Percentiles rank a stretch among this genome's conserved stretches.
Conservation (phyloP, 2,888 invertebrate species). For the Dryobotodes eremita region DNA sequence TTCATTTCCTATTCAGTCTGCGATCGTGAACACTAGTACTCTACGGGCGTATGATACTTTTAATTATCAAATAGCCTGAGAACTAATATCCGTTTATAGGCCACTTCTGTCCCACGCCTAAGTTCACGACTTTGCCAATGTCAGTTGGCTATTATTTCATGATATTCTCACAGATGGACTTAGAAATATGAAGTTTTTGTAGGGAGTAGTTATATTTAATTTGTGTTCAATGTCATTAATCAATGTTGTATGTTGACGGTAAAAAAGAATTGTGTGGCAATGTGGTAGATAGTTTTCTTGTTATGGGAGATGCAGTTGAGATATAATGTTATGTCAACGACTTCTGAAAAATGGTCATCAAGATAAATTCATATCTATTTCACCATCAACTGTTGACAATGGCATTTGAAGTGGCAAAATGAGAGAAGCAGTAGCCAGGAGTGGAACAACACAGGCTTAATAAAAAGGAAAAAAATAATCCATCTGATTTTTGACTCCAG, state of each 20-base stretch:
- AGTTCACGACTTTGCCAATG: slow-evolving; percentile 62
- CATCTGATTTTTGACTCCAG: not conserved
- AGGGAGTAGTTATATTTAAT: not conserved
- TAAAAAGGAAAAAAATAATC: not conserved
- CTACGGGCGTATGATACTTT: slow-evolving; percentile 47
- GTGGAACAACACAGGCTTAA: not conserved
- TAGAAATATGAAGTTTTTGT: slow-evolving; percentile 45
- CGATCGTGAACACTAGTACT: slow-evolving; percentile 47
- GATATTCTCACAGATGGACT: slow-evolving; percentile 53
- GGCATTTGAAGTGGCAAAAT: not conserved
- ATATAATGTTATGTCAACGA: not conserved
- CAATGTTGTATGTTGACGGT: slow-evolving; percentile 39
- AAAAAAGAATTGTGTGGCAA: slow-evolving; percentile 17
- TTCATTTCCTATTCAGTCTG: slow-evolving; percentile 34
- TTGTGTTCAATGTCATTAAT: slow-evolving; percentile 51
- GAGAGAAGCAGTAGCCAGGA: no score
- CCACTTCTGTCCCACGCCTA: slow-evolving; percentile 60
- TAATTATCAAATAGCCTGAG: slow-evolving; percentile 61
- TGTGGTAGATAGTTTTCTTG: slow-evolving; percentile 12
- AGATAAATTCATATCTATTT: not conserved
- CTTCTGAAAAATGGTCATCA: not conserved
- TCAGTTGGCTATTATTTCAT: slow-evolving; percentile 56
- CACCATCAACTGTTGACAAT: not conserved
- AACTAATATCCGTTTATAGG: slow-evolving; percentile 58
- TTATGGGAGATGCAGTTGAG: not conserved